Evolutionary conservation across 1,140 invertebrate genomes (phyloP), one percentile per base, ranked within the genome.

Genomic region (Dendroctonus ponderosae): DNA sequence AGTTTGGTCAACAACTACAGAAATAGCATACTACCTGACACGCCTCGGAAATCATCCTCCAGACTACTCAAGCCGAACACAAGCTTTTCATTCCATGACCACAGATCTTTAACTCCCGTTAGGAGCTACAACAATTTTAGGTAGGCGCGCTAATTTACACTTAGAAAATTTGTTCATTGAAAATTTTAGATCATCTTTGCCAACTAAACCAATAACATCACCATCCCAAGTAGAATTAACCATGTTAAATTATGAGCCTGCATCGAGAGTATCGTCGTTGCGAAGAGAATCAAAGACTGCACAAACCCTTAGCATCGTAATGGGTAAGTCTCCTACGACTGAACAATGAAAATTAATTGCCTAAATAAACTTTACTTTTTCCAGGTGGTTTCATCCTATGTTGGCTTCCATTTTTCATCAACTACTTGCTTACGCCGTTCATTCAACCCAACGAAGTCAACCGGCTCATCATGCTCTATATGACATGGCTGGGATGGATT

Each of bases 401-500:
- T 70, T 95, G 92, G 92, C 78, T 92, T 46, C 92, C 92, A 6
- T 94, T 95, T 78, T 97, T 97, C 79, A 83, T 92, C 0, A 87
- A 92, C 46, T 96, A 96, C 74, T 78, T 96, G 6, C 80, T 91
- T 3, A 91, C 88, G 7, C 90, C 92, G 1, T 93, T 93, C 73
- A 67, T 85, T 38, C 82, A 83, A 0, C 79, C 70, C 4, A 76
- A 78, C n/a, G 82, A 84, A 46, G 82, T 84, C 3, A 84, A 83
- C 62, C 77, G 82, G 7, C 80, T 87, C 7, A 80, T 93, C 7
- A 93, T 93, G 86, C 85, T 85, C 44, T 85, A 91, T 66, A 80
- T 96, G 50, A 94, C 92, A 0, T 97, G 94, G 94, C 82, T 96
- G 46, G 94, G 90, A 4, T 96, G 95, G 89, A 87, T 94, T 54